Evolutionary conservation across 2,113 vertebrate species (phyloP).

Genomic region (Monopterus albus): DNA sequence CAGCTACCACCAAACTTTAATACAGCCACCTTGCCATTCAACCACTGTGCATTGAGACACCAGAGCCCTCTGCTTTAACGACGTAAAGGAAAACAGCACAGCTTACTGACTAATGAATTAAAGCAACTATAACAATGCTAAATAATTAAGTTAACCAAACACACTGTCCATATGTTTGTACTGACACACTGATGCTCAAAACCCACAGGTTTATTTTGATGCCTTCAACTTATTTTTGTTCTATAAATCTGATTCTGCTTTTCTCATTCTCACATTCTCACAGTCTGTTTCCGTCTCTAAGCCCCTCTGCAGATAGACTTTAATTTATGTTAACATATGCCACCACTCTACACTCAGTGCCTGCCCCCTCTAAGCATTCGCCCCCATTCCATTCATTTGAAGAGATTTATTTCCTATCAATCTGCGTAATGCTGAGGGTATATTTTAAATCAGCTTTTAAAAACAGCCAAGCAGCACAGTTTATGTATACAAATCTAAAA

Average conservation of each 20-base stretch:
- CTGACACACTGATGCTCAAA: not conserved
- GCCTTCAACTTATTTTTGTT: no score
- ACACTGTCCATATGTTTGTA: no score
- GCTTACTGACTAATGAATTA: conserved; percentile 13
- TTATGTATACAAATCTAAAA: conserved; percentile 74
- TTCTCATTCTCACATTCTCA: conserved; percentile 8
- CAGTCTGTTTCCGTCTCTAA: conserved; percentile 12
- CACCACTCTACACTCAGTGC: conserved; percentile 52
- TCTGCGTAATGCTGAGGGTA: conserved; percentile 76
- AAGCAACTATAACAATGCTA: conserved; percentile 15
- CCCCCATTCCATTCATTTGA: conserved; percentile 78
- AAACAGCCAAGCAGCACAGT: conserved; percentile 66
- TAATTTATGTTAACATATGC: conserved; percentile 83
- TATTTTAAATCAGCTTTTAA: conserved; percentile 83
- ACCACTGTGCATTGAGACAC: conserved; percentile 79
- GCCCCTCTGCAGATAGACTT: conserved; percentile 63
- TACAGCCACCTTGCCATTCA: conserved; percentile 87
- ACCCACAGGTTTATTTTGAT: not conserved
- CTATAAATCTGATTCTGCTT: no score
- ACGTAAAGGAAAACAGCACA: conserved; percentile 34
- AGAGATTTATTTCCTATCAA: conserved; percentile 85
- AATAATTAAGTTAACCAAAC: no score
- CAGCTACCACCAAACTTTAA: conserved; percentile 77
- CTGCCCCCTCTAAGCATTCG: conserved; percentile 36
- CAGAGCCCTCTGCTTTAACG: conserved; percentile 72